Base-by-base conservation (phyloP, 2,888 invertebrate genomes). In the Chydorus sphaericus region DNA sequence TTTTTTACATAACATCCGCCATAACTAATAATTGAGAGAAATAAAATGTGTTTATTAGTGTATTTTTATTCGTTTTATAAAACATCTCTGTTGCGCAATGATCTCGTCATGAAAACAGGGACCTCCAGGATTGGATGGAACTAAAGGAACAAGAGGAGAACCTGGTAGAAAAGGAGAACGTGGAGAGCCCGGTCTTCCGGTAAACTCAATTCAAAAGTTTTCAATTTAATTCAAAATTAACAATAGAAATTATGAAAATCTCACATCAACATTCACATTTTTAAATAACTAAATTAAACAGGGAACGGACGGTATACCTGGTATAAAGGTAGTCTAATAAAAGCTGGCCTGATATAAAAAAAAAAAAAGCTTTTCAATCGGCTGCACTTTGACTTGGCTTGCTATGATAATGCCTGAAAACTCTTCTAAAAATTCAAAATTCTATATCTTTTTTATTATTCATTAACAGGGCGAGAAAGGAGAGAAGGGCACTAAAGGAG, bases 71-170 rank as follows among this genome's bases (percentile, higher is more conserved):
- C n/a, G n/a, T n/a, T n/a, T n/a, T n/a, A n/a, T n/a, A n/a, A n/a
- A n/a, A n/a, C n/a, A 60, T 62, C 63, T 62, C 60, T 61, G 63
- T 65, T 66, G 66, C 65, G 67, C 67, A 70, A 67, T 71, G 68
- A 71, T 73, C 77, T 77, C 72, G 77, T 77, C 14, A 26, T 71
- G 74, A 70, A 73, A 73, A 73, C 82, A 91, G 91, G 91, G 91
- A 70, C 85, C 88, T 64, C 85, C 90, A 61, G 91, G 91, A 72
- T 81, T 91, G 72, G 91, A 91, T 76, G 91, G 91, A 71, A 90
- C 91, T 86, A 92, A 91, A 85, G 91, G 91, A 63, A 90, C 89
- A 63, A 86, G 88, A 73, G 92, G 92, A 64, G 90, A 91, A 72
- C 85, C 86, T 55, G 92, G 92, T 63, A 81, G 79, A 67, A 91